Evolutionary conservation across 2,888 invertebrate species (phyloP), one percentile per base, ranked within the genome.

Genomic region (Adelognathus sp.): DNA sequence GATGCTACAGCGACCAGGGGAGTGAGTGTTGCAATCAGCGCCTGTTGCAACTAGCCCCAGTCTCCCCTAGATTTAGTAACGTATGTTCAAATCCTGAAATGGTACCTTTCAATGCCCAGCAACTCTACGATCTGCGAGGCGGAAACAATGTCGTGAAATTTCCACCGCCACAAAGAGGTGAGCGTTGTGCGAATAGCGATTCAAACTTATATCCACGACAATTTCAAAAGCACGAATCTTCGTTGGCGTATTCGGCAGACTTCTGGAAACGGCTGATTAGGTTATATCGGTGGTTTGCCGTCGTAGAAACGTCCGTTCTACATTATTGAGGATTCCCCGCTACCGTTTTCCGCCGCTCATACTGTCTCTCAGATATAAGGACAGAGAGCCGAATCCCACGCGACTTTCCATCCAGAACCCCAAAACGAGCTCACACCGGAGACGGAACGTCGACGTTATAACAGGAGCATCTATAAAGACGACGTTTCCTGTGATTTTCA

Each of bases 401-500:
- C 16, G 21, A 61, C 54, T 60, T 60, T 71, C 56, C 44, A n/a
- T 9, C 31, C 50, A n/a, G n/a, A n/a, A 44, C 50, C 24, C 33
- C 46, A 56, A 56, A 31, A 18, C 7, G 4, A 36, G 7, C 46
- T n/a, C 16, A 39, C 24, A 54, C 54, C 66, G 29, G 21, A 9
- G 39, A n/a, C 33, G n/a, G 39, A 16, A 14, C 39, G 36, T 39
- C 14, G 16, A 39, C 66, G 63, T 29, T 69, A 60, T 84, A 86
- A 83, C 83, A 80, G 82, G n/a, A n/a, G 82, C 84, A 86, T 87
- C 88, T 87, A 86, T 87, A 85, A 86, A 85, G 76, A 76, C 81
- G 85, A 85, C 86, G 84, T 83, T 88, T 88, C 87, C 87, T 88
- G 85, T 31, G 80, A 85, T 69, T 81, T 14, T 29, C 1, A 46